Evolutionary conservation across 2,797 vertebrate species (phyloP).

Genomic region (Lithobates pipiens): DNA sequence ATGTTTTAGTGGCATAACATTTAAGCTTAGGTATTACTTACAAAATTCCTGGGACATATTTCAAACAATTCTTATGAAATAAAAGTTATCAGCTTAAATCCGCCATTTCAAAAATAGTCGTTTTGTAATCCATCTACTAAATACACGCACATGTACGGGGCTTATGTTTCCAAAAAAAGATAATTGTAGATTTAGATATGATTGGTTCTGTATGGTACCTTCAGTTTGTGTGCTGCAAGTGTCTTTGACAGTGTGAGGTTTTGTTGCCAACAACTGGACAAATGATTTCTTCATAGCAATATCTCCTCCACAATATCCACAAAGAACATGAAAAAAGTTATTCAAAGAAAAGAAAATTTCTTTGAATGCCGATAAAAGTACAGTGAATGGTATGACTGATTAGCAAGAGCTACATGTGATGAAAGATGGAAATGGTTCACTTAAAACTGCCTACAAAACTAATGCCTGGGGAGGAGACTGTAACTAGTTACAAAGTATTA

Average conservation of each 20-base stretch:
- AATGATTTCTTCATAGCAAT: constrained; percentile 5
- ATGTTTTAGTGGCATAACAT: no score
- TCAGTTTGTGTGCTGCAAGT: neutral
- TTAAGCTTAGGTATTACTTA: neutral
- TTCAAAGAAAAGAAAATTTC: no score
- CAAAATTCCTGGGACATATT: neutral
- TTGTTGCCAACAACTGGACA: constrained; percentile 7
- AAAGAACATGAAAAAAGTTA: constrained; percentile 66
- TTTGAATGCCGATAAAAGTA: constrained; percentile 54
- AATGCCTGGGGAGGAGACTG: constrained; percentile 66
- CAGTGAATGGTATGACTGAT: constrained; percentile 67
- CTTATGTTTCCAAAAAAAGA: neutral
- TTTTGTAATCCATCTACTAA: neutral
- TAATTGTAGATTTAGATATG: neutral
- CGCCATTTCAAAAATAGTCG: neutral
- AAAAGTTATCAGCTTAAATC: neutral
- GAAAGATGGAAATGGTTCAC: constrained; percentile 67
- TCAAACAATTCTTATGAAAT: neutral
- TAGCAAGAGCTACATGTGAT: constrained; percentile 57
- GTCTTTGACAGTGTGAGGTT: constrained; percentile 7
- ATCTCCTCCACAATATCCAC: constrained; percentile 65
- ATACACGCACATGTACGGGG: neutral
- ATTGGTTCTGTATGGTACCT: neutral
- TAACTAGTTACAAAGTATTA: constrained; percentile 39
- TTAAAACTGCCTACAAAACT: constrained; percentile 62